phyloP scores from a whole-genome alignment of 1,140 invertebrate genomes.

The Semibalanus balanoides region DNA sequence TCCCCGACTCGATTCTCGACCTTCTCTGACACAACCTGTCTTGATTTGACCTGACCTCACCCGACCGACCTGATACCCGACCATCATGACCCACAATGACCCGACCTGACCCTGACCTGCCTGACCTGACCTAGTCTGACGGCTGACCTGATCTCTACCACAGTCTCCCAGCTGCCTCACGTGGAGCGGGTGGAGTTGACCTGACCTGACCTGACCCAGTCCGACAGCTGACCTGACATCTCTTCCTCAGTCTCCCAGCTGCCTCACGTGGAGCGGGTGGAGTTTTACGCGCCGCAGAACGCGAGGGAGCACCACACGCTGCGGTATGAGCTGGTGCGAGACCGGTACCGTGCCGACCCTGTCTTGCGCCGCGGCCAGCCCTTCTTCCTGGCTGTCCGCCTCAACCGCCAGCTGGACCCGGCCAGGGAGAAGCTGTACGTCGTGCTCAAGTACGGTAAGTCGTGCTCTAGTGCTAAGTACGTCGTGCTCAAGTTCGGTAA shows the following conservation, averaged over 20 bases:
- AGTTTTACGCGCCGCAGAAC: conserved; percentile 47
- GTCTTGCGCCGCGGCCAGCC: conserved; percentile 31
- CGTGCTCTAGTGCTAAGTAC: too few species aligned
- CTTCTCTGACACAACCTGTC: too few species aligned
- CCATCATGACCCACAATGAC: too few species aligned
- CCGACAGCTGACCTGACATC: conserved; percentile 13
- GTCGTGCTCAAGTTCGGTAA: too few species aligned
- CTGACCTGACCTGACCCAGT: conserved; percentile 9
- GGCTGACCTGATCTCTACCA: conserved; percentile 14
- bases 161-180: conserved; percentile 26
- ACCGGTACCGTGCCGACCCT: conserved; percentile 29
- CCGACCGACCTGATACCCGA: too few species aligned
- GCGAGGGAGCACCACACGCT: conserved; percentile 44
- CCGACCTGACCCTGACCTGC: too few species aligned
- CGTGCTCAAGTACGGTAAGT: conserved; percentile 29
- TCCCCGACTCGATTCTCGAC: too few species aligned
- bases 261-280: conserved; percentile 40
- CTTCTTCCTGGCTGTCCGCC: conserved; percentile 29
- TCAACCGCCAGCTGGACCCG: conserved; percentile 26
- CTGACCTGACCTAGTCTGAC: not conserved
- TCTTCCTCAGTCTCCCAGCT: conserved; percentile 1
- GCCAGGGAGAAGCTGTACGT: conserved; percentile 27
- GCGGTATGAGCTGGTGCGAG: conserved; percentile 43
- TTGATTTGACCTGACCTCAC: too few species aligned
- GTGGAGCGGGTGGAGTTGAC: conserved; percentile 40